Conservation (phyloP, 1,140 invertebrate genomes). For the Bombus polaris region DNA sequence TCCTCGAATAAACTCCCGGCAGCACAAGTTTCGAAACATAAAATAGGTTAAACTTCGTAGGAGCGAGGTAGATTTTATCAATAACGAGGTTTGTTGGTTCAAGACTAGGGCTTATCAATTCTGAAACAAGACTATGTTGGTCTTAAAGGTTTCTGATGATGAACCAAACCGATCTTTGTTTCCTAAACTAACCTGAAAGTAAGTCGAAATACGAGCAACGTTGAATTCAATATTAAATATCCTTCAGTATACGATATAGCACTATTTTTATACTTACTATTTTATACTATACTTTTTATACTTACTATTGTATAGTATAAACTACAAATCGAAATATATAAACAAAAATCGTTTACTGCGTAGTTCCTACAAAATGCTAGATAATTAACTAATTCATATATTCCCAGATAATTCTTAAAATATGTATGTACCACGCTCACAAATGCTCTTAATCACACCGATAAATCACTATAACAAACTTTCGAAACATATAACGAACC, state of each 20-base stretch:
- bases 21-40: constrained; percentile 8
- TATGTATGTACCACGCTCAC: neutral
- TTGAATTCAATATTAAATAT: neutral
- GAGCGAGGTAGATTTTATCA: constrained; percentile 6
- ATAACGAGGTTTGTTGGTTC: constrained; percentile 5
- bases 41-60: constrained; percentile 20
- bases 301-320: too few species aligned
- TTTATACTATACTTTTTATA: too few species aligned
- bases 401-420: neutral
- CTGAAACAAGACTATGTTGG: neutral
- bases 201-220: too few species aligned
- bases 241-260: neutral
- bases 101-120: neutral
- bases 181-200: too few species aligned
- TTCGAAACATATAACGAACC: neutral
- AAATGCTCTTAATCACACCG: neutral
- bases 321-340: neutral
- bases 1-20: neutral
- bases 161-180: neutral
- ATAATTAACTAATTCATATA: neutral
- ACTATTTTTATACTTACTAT: too few species aligned
- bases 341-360: too few species aligned
- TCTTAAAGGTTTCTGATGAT: neutral
- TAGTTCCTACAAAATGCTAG: neutral
- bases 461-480: constrained; percentile 16